phyloP scores from a whole-genome alignment of 2,888 invertebrate species.

The Melanchra persicariae region DNA sequence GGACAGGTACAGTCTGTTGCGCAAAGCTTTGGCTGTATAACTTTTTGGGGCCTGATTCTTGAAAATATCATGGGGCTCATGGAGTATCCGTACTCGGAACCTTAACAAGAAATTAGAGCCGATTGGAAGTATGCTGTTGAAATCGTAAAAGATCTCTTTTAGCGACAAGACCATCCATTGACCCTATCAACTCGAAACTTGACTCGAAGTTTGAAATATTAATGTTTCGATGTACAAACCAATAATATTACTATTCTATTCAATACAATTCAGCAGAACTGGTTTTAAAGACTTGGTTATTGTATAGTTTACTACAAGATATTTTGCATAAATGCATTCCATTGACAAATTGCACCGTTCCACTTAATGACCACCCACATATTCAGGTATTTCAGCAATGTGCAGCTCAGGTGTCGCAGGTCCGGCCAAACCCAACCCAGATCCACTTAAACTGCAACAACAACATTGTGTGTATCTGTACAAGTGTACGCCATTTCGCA shows the following conservation, averaged over 20 bases:
- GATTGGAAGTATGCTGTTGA: background rate
- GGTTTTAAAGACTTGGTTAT: background rate
- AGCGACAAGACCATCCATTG: too few species aligned
- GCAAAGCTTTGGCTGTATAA: slow-evolving; percentile 1
- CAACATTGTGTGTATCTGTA: slow-evolving; percentile 75
- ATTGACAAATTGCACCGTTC: slow-evolving; percentile 44
- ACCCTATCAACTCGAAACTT: too few species aligned
- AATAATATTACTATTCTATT: too few species aligned
- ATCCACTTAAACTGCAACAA: slow-evolving; percentile 58
- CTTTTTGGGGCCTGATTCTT: background rate
- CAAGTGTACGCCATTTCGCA: slow-evolving; percentile 76
- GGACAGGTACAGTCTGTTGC: slow-evolving; percentile 31
- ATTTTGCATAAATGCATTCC: slow-evolving; percentile 40
- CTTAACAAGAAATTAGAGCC: background rate
- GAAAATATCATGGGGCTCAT: too few species aligned
- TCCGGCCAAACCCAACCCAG: slow-evolving; percentile 61
- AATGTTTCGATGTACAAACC: background rate
- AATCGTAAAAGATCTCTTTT: background rate
- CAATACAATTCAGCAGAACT: background rate
- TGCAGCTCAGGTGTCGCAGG: slow-evolving; percentile 47
- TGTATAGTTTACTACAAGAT: slow-evolving; percentile 6
- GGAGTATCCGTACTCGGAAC: background rate
- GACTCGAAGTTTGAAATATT: too few species aligned
- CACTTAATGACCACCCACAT: slow-evolving; percentile 60
- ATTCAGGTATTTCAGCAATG: slow-evolving; percentile 59